A percentile compares a stretch with the other conserved stretches of the same genome.
phyloP scores from a whole-genome alignment of 2,888 invertebrate genomes.

The Oscheius onirici region DNA sequence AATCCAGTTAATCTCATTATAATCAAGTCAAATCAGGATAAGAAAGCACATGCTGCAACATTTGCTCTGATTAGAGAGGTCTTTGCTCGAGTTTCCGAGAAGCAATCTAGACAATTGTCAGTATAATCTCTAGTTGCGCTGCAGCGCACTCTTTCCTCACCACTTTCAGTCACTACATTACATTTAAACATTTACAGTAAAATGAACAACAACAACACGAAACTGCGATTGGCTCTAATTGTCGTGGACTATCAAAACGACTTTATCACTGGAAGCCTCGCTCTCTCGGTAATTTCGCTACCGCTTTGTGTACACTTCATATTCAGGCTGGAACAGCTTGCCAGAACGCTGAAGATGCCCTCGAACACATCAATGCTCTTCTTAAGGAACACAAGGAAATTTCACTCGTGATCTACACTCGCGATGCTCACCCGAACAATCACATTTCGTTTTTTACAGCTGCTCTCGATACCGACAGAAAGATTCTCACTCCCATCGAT shows the following conservation, averaged over 20 bases:
- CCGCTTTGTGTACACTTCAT: not conserved
- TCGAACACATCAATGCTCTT: not conserved
- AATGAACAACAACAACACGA: not conserved
- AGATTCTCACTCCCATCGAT: not conserved
- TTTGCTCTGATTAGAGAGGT: too few species aligned
- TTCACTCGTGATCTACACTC: conserved; percentile 4
- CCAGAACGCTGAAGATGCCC: not conserved
- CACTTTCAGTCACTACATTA: too few species aligned
- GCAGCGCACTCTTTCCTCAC: not conserved
- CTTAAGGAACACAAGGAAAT: not conserved
- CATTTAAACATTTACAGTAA: not conserved
- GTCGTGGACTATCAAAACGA: conserved; percentile 25
- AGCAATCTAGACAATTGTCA: not conserved
- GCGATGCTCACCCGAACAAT: not conserved
- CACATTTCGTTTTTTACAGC: not conserved
- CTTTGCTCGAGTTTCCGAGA: too few species aligned
- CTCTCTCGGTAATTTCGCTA: conserved; percentile 3
- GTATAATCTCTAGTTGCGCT: not conserved
- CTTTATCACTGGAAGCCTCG: conserved; percentile 7
- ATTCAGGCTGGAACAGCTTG: conserved; percentile 8
- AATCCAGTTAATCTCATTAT: too few species aligned
- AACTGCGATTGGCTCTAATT: conserved; percentile 1
- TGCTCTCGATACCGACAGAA: not conserved
- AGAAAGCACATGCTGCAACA: too few species aligned
- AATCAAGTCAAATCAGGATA: too few species aligned